These are phyloP conservation scores for Sinonovacula constricta DNA, from an alignment of 1,140 invertebrate genomes.

Conservation along the genomic window DNA sequence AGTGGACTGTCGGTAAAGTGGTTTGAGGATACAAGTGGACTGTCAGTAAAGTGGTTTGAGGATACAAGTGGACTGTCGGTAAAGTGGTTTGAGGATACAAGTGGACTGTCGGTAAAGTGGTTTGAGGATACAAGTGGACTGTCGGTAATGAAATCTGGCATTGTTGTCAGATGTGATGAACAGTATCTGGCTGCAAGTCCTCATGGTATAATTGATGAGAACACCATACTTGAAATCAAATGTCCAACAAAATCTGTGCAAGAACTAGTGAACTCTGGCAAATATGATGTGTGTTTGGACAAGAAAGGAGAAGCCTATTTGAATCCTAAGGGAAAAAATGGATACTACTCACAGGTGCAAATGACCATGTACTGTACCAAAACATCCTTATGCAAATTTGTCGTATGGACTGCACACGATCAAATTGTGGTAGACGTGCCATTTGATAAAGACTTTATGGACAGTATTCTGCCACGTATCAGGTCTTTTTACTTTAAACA, in stretches of 20 bases:
- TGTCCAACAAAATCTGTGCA: conserved; percentile 7
- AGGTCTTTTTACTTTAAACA: conserved; percentile 10
- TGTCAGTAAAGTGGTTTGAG: not conserved
- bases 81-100: not conserved
- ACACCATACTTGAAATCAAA: conserved; percentile 27
- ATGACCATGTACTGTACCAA: conserved; percentile 22
- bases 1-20: conserved; percentile 13
- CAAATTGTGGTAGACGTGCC: not conserved
- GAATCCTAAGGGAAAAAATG: conserved; percentile 26
- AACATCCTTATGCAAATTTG: not conserved
- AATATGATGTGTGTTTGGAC: conserved; percentile 21
- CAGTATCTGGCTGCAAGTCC: conserved; percentile 16
- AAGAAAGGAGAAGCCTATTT: not conserved
- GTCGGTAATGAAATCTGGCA: not conserved
- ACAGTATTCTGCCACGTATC: not conserved
- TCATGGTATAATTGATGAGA: conserved; percentile 17
- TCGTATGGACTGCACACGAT: not conserved
- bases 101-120: conserved; percentile 15
- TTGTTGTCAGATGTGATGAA: conserved; percentile 11
- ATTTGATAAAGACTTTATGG: not conserved
- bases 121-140: conserved; percentile 12
- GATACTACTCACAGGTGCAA: conserved; percentile 25
- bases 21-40: conserved; percentile 16
- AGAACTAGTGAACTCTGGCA: conserved; percentile 3
- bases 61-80: not conserved